Conservation (phyloP, 2,888 invertebrate genomes). For the Nomada fabriciana region DNA sequence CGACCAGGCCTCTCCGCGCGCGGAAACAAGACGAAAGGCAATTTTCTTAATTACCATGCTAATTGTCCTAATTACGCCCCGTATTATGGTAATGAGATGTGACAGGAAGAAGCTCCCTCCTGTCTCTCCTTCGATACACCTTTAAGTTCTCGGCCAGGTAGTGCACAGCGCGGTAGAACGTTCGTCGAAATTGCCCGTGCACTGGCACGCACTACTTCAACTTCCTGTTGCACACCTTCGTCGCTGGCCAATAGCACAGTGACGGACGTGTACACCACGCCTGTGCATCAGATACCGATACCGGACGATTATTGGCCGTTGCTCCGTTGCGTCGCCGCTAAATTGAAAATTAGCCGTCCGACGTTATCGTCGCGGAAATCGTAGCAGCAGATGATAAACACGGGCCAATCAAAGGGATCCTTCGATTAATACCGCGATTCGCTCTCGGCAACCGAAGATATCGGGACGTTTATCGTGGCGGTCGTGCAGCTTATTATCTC, state of each 20-base stretch:
- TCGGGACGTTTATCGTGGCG: not conserved
- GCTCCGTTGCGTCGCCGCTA: constrained; percentile 1
- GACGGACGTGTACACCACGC: constrained; percentile 3
- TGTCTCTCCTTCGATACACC: constrained; percentile 2
- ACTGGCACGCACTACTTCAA: constrained; percentile 41
- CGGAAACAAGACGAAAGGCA: constrained; percentile 70
- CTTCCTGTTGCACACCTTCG: constrained; percentile 59
- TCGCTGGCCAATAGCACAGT: constrained; percentile 23
- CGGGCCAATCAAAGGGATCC: not conserved
- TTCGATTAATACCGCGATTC: constrained; percentile 17
- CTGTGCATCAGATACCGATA: constrained; percentile 27
- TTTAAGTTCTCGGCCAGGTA: not conserved
- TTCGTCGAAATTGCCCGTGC: constrained; percentile 38
- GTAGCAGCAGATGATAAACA: not conserved
- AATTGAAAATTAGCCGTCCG: constrained; percentile 40
- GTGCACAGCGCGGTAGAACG: not conserved
- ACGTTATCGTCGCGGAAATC: not conserved
- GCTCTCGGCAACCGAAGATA: not conserved
- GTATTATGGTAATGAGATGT: constrained; percentile 81
- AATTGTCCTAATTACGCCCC: constrained; percentile 78
- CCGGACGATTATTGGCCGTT: constrained; percentile 4
- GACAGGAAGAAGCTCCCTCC: constrained; percentile 76
- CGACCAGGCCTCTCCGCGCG: constrained; percentile 10
- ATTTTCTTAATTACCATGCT: constrained; percentile 81
- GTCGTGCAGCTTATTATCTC: not conserved